A percentile compares a stretch with the other conserved stretches of the same genome.
phyloP scores from a whole-genome alignment of 2,797 vertebrate species.

The Amazonetta brasiliensis region DNA sequence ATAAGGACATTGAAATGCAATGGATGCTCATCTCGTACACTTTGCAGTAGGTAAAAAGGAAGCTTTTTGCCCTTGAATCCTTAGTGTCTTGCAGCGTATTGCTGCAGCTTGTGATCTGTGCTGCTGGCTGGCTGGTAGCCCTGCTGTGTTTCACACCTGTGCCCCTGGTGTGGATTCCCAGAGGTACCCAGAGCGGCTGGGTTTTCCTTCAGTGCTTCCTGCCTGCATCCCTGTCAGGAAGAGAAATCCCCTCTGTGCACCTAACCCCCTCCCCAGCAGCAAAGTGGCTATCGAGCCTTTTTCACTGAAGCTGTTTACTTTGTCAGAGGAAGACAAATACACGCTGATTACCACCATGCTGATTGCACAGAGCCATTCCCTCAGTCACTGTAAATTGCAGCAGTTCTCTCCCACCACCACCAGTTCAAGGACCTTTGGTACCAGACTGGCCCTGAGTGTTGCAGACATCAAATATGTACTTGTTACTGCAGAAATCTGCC shows the following conservation, averaged over 20 bases:
- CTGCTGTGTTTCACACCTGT: neutral
- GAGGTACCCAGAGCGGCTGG: neutral
- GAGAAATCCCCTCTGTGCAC: neutral
- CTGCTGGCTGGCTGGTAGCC: neutral
- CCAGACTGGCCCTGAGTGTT: neutral
- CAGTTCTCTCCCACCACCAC: neutral
- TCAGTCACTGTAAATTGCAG: neutral
- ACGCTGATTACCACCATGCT: neutral
- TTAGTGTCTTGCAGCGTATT: neutral
- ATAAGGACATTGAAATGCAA: neutral
- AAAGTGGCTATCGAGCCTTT: neutral
- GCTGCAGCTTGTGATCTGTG: neutral
- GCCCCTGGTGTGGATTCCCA: neutral
- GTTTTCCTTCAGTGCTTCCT: neutral
- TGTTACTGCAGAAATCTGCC: neutral
- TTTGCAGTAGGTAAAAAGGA: neutral
- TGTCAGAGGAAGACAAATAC: neutral
- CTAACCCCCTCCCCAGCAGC: neutral
- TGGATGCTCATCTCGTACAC: neutral
- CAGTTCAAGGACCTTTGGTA: neutral
- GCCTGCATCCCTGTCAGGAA: neutral
- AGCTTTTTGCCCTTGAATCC: neutral
- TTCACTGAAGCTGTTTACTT: neutral
- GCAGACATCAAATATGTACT: neutral
- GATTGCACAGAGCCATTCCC: neutral